These are phyloP conservation scores for Mactra quadrangularis DNA, from an alignment of 1,140 invertebrate species.

Conservation along the genomic window DNA sequence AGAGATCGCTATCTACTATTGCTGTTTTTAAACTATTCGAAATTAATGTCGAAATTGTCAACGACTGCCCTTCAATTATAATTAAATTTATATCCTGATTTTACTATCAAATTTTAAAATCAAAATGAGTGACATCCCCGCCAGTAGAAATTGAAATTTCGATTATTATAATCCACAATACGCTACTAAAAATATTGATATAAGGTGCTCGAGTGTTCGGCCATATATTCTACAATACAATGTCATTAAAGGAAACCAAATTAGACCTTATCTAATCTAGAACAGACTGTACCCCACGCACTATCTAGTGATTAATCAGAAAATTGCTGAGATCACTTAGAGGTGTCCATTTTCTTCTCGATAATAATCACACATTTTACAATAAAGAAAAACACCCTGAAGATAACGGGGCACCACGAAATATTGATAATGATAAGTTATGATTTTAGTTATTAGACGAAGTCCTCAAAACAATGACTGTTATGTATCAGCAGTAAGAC, in stretches of 20 bases:
- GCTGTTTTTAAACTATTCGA: constrained; percentile 26
- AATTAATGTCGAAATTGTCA: constrained; percentile 54
- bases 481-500: too few relatives aligned
- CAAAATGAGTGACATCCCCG: constrained; percentile 27
- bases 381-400: constrained; percentile 25
- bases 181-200: too few relatives aligned
- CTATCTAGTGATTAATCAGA: constrained; percentile 35
- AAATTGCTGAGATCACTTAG: constrained; percentile 52
- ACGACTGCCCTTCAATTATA: constrained; percentile 43
- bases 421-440: too few relatives aligned
- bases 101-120: constrained; percentile 18
- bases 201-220: too few relatives aligned
- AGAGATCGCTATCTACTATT: constrained; percentile 42
- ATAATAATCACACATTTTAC: constrained; percentile 41
- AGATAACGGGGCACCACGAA: too few relatives aligned
- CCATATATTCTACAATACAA: constrained; percentile 11
- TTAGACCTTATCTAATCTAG: constrained; percentile 57
- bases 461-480: too few relatives aligned
- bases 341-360: constrained; percentile 56
- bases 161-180: constrained; percentile 42
- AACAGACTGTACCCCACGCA: constrained; percentile 37
- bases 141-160: constrained; percentile 25
- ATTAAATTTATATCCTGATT: constrained; percentile 53
- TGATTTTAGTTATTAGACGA: too few relatives aligned
- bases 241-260: constrained; percentile 2